Evolutionary conservation across 2,113 vertebrate species (phyloP).

Genomic region (Scalopus aquaticus): DNA sequence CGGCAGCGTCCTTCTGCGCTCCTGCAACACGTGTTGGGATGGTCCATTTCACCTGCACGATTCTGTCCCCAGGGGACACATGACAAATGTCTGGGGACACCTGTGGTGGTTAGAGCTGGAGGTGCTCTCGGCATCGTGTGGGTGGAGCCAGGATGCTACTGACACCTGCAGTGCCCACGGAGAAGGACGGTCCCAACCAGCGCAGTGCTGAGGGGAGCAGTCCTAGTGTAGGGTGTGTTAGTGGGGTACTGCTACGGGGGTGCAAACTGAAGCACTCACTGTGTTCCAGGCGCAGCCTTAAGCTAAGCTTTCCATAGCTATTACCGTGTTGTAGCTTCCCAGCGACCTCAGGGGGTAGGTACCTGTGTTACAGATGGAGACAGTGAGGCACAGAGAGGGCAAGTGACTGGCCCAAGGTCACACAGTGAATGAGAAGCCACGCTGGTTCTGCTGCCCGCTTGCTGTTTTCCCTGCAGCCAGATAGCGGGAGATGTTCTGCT

Average conservation of each 20-base stretch:
- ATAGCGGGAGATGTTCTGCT: rapidly evolving
- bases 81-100: neutral
- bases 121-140: neutral
- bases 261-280: too few species aligned
- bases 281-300: rapidly evolving
- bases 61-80: neutral
- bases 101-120: neutral
- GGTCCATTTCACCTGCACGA: too few species aligned
- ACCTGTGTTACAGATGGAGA: neutral
- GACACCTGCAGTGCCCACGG: neutral
- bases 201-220: neutral
- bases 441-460: neutral
- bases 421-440: neutral
- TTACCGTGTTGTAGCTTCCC: neutral
- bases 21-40: too few species aligned
- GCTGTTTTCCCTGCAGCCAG: neutral
- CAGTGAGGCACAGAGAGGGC: too few species aligned
- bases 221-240: neutral
- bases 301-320: neutral
- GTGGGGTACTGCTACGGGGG: too few species aligned
- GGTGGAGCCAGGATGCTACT: neutral
- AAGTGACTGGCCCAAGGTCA: neutral
- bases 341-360: too few species aligned
- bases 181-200: neutral
- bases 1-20: too few species aligned